Evolutionary conservation across 2,113 vertebrate genomes (phyloP), one percentile per base, ranked within the genome.

Genomic region (Psilopogon haemacephalus): DNA sequence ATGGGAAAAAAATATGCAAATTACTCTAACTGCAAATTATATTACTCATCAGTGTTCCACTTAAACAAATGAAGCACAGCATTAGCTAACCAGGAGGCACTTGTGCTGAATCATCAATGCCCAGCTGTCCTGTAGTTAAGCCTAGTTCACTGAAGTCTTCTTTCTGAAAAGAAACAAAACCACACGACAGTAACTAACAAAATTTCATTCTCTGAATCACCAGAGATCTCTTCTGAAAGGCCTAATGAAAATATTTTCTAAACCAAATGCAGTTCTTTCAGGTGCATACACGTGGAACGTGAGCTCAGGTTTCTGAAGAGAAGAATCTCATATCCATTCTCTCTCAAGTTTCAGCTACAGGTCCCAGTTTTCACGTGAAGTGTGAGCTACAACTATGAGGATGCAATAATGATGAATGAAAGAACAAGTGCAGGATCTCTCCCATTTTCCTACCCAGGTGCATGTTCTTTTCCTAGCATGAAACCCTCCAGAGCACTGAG

Each of bases 71-170:
- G 52, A 78, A 85, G 92, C 72, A 96, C 44, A 94, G 69, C 23
- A 88, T 72, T n/a, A 73, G 54, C 95, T 90, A 96, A 99, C 99
- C 99, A 98, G 98, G 98, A 95, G 98, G 98, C 50, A 99, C 97
- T 93, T 98, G 98, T 23, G 98, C 97, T 48, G 98, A 98, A 94
- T 99, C 99, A 94, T 99, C 99, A 84, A 99, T 98, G 86, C 99
- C 99, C 74, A 99, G 86, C 77, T 99, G 99, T 68, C 99, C 98
- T 37, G 89, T 95, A 92, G 95, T 98, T 96, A 99, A 97, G 93
- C 97, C 98, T 32, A 99, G 97, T 94, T 99, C 99, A 23, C 97
- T 89, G 95, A 98, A 99, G 48, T 97, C 97, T 93, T 97, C 97
- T 94, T 98, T 98, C 99, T 99, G 97, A 81, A 97, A 97, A 94